Evolutionary conservation across 2,113 vertebrate genomes (phyloP), one percentile per base, ranked within the genome.

Genomic region (Triplophysa rosa): DNA sequence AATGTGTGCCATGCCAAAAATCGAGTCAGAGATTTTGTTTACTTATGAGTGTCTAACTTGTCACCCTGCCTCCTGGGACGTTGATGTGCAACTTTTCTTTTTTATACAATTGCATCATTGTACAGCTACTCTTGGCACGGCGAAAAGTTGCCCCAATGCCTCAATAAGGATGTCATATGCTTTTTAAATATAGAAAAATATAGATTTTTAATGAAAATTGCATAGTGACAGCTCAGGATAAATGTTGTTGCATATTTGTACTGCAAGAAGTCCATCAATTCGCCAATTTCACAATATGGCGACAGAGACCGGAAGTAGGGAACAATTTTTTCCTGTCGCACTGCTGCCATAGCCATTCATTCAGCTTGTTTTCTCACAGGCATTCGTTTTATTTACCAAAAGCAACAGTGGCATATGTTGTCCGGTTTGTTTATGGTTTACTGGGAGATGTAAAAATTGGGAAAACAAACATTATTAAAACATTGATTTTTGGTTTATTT

Each of bases 51-150:
- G 37, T 74, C 58, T 74, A 40, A 63, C 58, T 58, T 62, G 40
- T 63, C 56, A 61, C 16, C 42, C 33, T 61, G 58, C 19, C 71
- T 63, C 71, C 58, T 62, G 71, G 58, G 58, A 63, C 7, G 58
- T 29, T 63, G 56, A 74, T 63, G 40, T 47, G 56, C 71, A 63
- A 23, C 71, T 59, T 12, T 14, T 56, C 61, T 63, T 63, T 74
- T 47, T 47, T 74, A 16, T 62, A 47, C n/a, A 61, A 47, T 74
- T 74, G 71, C 71, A 74, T 74, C 71, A 74, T 74, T 62, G 56
- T 73, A 59, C 33, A 63, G 33, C 26, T 74, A 47, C 54, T 62
- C 58, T 62, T 21, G 62, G 59, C 58, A 74, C 16, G 47, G 58
- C 40, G 0, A 8, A 68, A 33, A 59, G 66, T 29, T 42, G 58